Evolutionary conservation across 1,140 invertebrate species (phyloP).

Genomic region (Metaphire vulgaris): DNA sequence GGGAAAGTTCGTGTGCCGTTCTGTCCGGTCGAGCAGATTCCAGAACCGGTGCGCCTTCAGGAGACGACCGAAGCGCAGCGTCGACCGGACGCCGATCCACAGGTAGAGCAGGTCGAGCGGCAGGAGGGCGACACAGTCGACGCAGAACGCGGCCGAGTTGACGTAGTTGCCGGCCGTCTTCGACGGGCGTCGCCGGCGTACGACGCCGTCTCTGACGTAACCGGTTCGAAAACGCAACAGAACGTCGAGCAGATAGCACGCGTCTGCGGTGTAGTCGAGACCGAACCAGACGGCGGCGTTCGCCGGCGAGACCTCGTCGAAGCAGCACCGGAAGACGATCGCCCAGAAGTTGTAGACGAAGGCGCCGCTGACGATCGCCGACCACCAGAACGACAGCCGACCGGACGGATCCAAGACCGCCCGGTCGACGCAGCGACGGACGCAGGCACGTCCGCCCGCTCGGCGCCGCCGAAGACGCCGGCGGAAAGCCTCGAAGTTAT

Average conservation of each 20-base stretch:
- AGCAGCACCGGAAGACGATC: slow-evolving; percentile 95
- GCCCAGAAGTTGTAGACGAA: slow-evolving; percentile 94
- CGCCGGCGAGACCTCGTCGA: slow-evolving; percentile 69
- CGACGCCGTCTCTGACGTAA: slow-evolving; percentile 60
- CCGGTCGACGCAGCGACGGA: slow-evolving; percentile 58
- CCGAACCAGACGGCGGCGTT: slow-evolving; percentile 90
- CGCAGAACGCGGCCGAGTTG: slow-evolving; percentile 97
- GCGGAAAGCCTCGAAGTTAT: slow-evolving; percentile 32
- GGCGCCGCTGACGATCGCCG: slow-evolving; percentile 81
- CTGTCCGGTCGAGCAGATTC: slow-evolving; percentile 95
- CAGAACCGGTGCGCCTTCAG: slow-evolving; percentile 97
- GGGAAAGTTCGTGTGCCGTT: slow-evolving; percentile 96
- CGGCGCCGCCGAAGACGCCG: slow-evolving; percentile 31
- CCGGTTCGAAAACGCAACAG: slow-evolving; percentile 94
- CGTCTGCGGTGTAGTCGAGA: slow-evolving; percentile 91
- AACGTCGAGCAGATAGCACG: slow-evolving; percentile 91
- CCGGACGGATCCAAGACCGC: slow-evolving; percentile 55
- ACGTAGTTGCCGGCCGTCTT: slow-evolving; percentile 93
- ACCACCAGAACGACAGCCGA: slow-evolving; percentile 52
- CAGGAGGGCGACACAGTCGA: slow-evolving; percentile 92
- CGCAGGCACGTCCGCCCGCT: slow-evolving; percentile 33
- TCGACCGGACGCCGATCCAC: slow-evolving; percentile 95
- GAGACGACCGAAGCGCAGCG: slow-evolving; percentile 87
- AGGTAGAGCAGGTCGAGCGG: slow-evolving; percentile 96
- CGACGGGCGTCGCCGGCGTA: slow-evolving; percentile 86